Evolutionary conservation across 2,888 invertebrate species (phyloP).

Genomic region (Mactromeris polynyma): DNA sequence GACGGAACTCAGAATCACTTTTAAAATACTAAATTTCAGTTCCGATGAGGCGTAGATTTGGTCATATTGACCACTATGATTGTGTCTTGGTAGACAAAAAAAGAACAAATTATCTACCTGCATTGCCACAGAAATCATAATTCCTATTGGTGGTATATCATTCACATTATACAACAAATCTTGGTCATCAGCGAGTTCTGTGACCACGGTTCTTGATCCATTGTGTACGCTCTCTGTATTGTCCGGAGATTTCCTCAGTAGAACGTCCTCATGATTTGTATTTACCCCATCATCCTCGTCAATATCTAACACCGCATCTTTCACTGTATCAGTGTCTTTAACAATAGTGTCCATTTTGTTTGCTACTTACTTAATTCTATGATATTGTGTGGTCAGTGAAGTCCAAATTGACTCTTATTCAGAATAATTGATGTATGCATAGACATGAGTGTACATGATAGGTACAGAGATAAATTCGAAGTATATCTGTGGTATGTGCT

Average conservation of each 20-base stretch:
- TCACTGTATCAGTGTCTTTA: not conserved
- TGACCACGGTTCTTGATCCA: not conserved
- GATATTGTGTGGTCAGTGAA: too few relatives aligned
- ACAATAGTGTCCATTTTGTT: not conserved
- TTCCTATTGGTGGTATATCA: constrained; percentile 62
- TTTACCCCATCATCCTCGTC: not conserved
- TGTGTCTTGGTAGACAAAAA: too few relatives aligned
- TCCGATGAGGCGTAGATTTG: too few relatives aligned
- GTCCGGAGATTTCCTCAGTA: not conserved
- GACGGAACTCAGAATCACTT: too few relatives aligned
- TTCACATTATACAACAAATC: constrained; percentile 58
- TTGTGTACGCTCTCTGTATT: not conserved
- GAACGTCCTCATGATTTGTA: not conserved
- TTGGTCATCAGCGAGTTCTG: not conserved
- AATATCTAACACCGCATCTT: not conserved
- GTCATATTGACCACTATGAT: too few relatives aligned
- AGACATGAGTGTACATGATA: too few relatives aligned
- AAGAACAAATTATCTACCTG: constrained; percentile 67
- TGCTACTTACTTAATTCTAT: too few relatives aligned
- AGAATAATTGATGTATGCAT: too few relatives aligned
- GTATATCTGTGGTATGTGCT: too few relatives aligned
- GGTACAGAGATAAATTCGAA: too few relatives aligned
- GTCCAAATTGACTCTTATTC: too few relatives aligned
- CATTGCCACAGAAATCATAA: constrained; percentile 61
- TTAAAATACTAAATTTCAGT: too few relatives aligned